Conservation (phyloP, 2,797 vertebrate species). For the Antennarius maculatus region DNA sequence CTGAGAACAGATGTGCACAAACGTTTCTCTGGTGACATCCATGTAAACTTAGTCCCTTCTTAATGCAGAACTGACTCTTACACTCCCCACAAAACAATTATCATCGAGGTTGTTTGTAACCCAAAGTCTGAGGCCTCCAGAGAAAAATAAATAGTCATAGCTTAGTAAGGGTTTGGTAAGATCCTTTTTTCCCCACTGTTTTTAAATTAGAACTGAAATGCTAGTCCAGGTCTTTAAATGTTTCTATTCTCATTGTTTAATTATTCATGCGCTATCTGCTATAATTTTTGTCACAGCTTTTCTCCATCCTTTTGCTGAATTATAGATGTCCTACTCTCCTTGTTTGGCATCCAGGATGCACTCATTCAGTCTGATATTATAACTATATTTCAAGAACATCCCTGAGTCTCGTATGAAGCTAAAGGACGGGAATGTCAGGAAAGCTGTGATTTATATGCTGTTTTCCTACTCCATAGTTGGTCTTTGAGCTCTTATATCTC, state of each 20-base stretch:
- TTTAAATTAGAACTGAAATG: conserved; percentile 66
- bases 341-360: conserved; percentile 64
- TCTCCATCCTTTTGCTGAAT: conserved; percentile 77
- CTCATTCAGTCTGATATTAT: conserved; percentile 71
- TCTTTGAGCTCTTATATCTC: conserved; percentile 64
- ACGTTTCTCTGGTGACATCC: conserved; percentile 44
- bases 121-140: conserved; percentile 35
- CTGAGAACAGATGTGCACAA: conserved; percentile 58
- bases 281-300: conserved; percentile 80
- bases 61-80: conserved; percentile 22
- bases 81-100: conserved; percentile 57
- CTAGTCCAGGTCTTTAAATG: conserved; percentile 77
- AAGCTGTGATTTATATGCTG: conserved; percentile 60
- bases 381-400: conserved; percentile 64
- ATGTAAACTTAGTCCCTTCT: conserved; percentile 28
- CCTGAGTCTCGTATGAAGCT: conserved; percentile 53
- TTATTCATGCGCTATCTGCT: conserved; percentile 78
- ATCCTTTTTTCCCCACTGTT: conserved; percentile 20
- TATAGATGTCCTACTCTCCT: conserved; percentile 74
- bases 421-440: conserved; percentile 62
- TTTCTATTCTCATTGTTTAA: conserved; percentile 75
- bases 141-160: conserved; percentile 51
- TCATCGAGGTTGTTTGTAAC: conserved; percentile 51
- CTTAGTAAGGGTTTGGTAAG: conserved; percentile 40
- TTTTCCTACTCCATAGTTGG: conserved; percentile 35